Evolutionary conservation across 2,113 vertebrate species (phyloP).

Genomic region (Cavia porcellus): DNA sequence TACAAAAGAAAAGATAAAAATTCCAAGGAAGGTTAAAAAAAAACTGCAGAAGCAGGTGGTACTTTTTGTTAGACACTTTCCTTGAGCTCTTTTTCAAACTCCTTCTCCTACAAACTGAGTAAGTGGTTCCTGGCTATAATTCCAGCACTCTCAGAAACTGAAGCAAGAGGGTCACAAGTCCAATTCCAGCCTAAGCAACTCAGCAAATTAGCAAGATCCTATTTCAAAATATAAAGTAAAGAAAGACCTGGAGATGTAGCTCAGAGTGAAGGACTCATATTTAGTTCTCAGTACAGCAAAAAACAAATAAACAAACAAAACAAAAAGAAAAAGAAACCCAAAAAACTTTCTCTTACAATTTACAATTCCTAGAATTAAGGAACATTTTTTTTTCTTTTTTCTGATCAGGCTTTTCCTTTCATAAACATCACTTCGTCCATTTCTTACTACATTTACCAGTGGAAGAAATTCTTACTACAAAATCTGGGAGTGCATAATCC

Average conservation of each 20-base stretch:
- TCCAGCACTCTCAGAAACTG: not conserved
- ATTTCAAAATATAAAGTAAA: not conserved
- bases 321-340: not conserved
- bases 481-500: constrained; percentile 95
- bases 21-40: no score
- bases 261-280: not conserved
- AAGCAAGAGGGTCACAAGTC: not conserved
- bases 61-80: constrained; percentile 85
- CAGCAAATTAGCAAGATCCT: not conserved
- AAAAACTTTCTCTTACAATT: constrained; percentile 79
- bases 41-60: not conserved
- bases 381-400: constrained; percentile 81
- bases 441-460: constrained; percentile 93
- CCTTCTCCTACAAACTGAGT: constrained; percentile 89
- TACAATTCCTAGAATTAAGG: constrained; percentile 93
- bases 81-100: constrained; percentile 90
- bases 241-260: not conserved
- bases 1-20: not conserved
- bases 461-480: constrained; percentile 92
- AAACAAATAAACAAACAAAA: not conserved
- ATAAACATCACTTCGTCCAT: constrained; percentile 95
- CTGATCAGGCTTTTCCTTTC: constrained; percentile 92
- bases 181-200: not conserved
- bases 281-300: not conserved
- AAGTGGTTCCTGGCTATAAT: constrained; percentile 40